Base-by-base conservation (phyloP, 2,888 invertebrate species). In the Hofmannophila pseudospretella region DNA sequence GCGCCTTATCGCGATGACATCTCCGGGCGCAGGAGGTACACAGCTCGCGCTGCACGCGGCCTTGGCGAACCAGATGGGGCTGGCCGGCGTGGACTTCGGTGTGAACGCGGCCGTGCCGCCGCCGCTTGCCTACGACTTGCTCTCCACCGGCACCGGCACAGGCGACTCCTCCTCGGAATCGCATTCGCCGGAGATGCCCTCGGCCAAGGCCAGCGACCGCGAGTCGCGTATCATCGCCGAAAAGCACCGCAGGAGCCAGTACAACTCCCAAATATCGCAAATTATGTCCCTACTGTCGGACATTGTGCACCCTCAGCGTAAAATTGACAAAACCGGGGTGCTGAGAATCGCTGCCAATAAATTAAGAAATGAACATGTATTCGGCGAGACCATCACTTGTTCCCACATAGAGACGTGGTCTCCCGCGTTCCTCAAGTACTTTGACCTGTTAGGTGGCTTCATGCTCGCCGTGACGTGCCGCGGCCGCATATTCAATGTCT, bases 291-390 rank as follows among this genome's bases (percentile, higher is more conserved):
- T 96, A 60, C 91, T 97, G 48, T 94, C 96, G n/a, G 91, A 94
- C 73, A 93, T 96, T 38, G 90, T 94, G 29, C 91, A 91, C 64
- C 94, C 95, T 45, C 91, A 94, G 33, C 92, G 95, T 51, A 92
- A 94, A 62, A 91, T 96, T 64, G 97, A 97, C 80, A 97, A 97
- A 81, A 96, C 96, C 13, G 95, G 95, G 50, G 93, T 97, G 32
- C 87, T 98, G 35, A 89, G 97, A 52, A 90, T 96, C 41, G 93
- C 96, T 1, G 96, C 96, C 33, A 94, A 95, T 54, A 95, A 93
- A 69, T 89, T 97, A 26, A 90, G 96, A 38, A 90, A 95, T 45
- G 90, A 94, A 68, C 93, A 95, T 74, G 89, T 89, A 29, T 90
- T 90, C 67, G 90, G 89, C 11, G 81, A 89, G 45, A 77, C 87